Conservation (phyloP, 2,113 vertebrate genomes). For the Stigmatopora nigra region DNA sequence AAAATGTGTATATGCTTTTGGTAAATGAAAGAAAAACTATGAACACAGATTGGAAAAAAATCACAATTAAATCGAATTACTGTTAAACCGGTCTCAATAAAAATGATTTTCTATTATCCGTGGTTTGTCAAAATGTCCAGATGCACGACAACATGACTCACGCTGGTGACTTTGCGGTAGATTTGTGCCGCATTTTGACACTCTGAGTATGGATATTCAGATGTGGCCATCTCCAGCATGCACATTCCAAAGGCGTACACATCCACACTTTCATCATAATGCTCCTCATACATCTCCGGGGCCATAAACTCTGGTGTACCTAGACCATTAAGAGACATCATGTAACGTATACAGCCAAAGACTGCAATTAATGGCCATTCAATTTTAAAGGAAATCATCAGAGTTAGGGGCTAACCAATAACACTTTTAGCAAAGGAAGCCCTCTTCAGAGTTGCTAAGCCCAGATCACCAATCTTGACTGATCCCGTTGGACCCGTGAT, state of each 20-base stretch:
- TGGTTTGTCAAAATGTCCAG: too few relatives aligned
- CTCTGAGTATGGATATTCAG: conserved; percentile 97
- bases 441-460: conserved; percentile 93
- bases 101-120: neutral
- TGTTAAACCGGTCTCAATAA: too few relatives aligned
- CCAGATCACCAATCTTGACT: conserved; percentile 95
- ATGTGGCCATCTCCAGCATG: conserved; percentile 99
- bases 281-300: conserved; percentile 97
- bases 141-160: conserved; percentile 37
- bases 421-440: conserved; percentile 97
- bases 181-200: conserved; percentile 99
- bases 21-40: too few relatives aligned
- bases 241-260: conserved; percentile 99
- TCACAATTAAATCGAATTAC: neutral
- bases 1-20: neutral
- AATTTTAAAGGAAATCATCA: neutral
- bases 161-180: conserved; percentile 98
- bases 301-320: conserved; percentile 99
- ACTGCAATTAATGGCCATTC: neutral
- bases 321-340: conserved; percentile 42
- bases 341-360: neutral
- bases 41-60: neutral
- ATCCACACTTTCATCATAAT: conserved; percentile 92
- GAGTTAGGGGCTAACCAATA: conserved; percentile 74
- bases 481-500: conserved; percentile 98